A percentile compares a stretch with the other conserved stretches of the same genome.
Conservation (phyloP, 1,140 invertebrate genomes). For the Sycophila sp. region DNA sequence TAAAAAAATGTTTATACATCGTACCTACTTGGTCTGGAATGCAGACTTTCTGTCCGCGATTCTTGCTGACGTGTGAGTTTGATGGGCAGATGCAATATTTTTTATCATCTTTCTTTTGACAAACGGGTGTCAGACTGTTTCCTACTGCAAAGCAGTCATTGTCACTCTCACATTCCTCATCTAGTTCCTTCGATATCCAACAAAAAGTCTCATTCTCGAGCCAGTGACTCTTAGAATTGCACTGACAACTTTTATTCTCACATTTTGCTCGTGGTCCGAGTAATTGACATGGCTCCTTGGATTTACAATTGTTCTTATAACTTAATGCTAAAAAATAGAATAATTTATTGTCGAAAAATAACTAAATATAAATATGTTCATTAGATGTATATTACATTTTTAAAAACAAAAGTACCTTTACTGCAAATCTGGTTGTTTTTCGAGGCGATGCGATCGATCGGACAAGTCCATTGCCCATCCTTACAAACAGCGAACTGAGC, state of each 20-base stretch:
- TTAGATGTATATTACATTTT: too few relatives aligned
- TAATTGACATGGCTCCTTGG: slow-evolving; percentile 45
- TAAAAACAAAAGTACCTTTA: slow-evolving; percentile 43
- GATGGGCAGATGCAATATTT: slow-evolving; percentile 41
- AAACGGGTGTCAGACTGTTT: not conserved
- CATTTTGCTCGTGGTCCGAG: slow-evolving; percentile 49
- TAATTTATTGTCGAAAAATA: too few relatives aligned
- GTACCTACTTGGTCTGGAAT: slow-evolving; percentile 19
- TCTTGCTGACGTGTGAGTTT: slow-evolving; percentile 28
- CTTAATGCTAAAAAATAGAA: too few relatives aligned
- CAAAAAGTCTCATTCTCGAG: slow-evolving; percentile 46
- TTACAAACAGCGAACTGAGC: slow-evolving; percentile 43
- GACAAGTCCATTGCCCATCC: slow-evolving; percentile 44
- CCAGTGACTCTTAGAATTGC: slow-evolving; percentile 45
- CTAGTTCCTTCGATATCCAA: slow-evolving; percentile 45
- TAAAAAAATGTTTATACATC: slow-evolving; percentile 27
- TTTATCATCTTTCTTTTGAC: not conserved
- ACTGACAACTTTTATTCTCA: slow-evolving; percentile 40
- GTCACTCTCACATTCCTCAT: slow-evolving; percentile 36
- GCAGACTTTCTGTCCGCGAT: too few relatives aligned
- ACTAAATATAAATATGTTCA: too few relatives aligned
- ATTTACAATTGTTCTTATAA: too few relatives aligned
- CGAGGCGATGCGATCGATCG: slow-evolving; percentile 23
- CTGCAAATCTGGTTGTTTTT: slow-evolving; percentile 43
- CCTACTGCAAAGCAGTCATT: slow-evolving; percentile 42